Conservation (phyloP, 53 echinoderm and acorn worm species). For the Antedon mediterranea region DNA sequence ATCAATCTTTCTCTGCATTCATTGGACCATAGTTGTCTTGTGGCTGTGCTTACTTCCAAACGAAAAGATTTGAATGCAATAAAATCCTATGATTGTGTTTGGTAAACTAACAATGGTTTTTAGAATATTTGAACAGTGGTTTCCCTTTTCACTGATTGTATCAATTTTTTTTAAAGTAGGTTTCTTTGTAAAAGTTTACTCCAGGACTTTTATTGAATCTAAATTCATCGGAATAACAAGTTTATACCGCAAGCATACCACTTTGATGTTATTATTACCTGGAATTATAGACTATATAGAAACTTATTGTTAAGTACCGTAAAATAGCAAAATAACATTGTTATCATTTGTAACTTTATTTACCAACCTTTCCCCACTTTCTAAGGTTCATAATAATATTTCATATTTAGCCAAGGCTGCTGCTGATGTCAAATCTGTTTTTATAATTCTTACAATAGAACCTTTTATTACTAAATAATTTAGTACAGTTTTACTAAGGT, state of each 20-base stretch:
- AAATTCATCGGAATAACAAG: not conserved
- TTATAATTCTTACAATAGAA: too few relatives aligned
- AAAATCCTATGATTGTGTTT: not conserved
- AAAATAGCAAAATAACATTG: too few relatives aligned
- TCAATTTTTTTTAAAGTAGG: not conserved
- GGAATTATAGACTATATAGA: too few relatives aligned
- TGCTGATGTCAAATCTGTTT: too few relatives aligned
- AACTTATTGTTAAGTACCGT: too few relatives aligned
- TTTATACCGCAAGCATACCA: not conserved
- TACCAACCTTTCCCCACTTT: too few relatives aligned
- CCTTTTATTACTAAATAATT: too few relatives aligned
- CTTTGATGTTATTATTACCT: too few relatives aligned
- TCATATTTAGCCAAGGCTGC: too few relatives aligned
- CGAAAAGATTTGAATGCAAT: not conserved
- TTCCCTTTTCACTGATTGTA: not conserved
- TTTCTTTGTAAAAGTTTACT: not conserved
- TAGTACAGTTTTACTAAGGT: too few relatives aligned
- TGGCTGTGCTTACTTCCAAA: not conserved
- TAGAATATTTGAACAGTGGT: not conserved
- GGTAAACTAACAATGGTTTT: not conserved
- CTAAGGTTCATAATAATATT: too few relatives aligned
- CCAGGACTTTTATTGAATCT: not conserved
- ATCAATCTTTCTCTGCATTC: not conserved
- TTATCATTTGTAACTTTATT: too few relatives aligned
- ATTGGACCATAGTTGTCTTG: not conserved